These are phyloP conservation scores for Eupithecia dodoneata DNA, from an alignment of 2,888 invertebrate genomes.

Conservation along the genomic window DNA sequence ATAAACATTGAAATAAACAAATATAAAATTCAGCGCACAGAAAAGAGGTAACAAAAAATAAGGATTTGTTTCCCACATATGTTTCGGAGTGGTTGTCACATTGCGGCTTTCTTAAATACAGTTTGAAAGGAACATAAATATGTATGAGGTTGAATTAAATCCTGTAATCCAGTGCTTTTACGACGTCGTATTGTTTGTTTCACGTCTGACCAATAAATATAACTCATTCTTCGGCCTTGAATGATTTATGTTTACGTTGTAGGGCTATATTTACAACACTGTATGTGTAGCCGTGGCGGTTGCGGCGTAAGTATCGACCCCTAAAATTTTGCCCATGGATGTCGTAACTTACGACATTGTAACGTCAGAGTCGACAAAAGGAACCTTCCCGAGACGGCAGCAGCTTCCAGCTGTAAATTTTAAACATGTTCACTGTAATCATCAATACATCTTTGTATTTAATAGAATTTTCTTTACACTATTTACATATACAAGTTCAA, in stretches of 20 bases:
- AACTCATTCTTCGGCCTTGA: constrained; percentile 55
- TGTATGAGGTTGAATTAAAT: constrained; percentile 72
- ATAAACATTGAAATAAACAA: constrained; percentile 51
- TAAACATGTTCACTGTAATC: too few species aligned
- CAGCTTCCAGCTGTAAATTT: background rate
- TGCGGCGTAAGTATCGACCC: background rate
- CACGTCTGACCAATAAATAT: constrained; percentile 58
- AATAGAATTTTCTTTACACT: background rate
- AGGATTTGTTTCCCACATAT: constrained; percentile 54
- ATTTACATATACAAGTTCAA: background rate
- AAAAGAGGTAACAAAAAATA: constrained; percentile 51
- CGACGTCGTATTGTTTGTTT: constrained; percentile 60
- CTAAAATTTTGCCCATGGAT: background rate
- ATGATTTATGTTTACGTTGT: constrained; percentile 57
- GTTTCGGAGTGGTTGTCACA: constrained; percentile 63
- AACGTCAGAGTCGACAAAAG: background rate
- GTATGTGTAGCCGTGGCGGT: background rate
- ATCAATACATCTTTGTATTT: background rate
- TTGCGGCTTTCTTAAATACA: constrained; percentile 56
- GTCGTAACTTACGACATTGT: too few species aligned
- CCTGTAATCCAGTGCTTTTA: constrained; percentile 56
- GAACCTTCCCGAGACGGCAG: background rate
- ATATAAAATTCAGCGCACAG: constrained; percentile 51
- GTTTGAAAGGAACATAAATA: constrained; percentile 63
- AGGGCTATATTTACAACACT: background rate